phyloP scores from a whole-genome alignment of 2,888 invertebrate genomes.

The Stenolophus ochropezus region DNA sequence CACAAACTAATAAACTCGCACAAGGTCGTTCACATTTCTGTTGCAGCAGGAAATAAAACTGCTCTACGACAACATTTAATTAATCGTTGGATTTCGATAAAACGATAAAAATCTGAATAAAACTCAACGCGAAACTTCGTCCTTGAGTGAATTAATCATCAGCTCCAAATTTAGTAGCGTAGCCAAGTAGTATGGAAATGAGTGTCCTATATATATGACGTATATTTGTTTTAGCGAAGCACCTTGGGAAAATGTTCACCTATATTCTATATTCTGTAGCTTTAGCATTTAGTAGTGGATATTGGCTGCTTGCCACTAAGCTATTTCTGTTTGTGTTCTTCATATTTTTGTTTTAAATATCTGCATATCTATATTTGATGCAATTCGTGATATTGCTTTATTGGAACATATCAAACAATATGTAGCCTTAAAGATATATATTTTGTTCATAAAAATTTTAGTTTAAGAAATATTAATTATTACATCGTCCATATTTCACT shows the following conservation, averaged over 20 bases:
- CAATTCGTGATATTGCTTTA: too few species aligned
- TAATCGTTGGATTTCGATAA: background rate
- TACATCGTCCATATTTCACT: too few species aligned
- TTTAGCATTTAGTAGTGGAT: conserved; percentile 11
- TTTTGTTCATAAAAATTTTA: too few species aligned
- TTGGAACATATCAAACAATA: too few species aligned
- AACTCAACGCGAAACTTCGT: conserved; percentile 2
- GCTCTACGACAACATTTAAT: background rate
- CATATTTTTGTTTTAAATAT: conserved; percentile 19
- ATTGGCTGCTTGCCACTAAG: conserved; percentile 1
- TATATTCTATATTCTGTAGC: conserved; percentile 36
- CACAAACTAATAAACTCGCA: background rate
- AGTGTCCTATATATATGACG: conserved; percentile 7
- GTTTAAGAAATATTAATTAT: too few species aligned
- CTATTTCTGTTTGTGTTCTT: conserved; percentile 36
- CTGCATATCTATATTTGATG: conserved; percentile 26
- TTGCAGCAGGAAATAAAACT: background rate
- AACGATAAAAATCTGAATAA: background rate
- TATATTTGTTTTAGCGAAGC: conserved; percentile 16
- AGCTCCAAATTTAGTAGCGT: conserved; percentile 23
- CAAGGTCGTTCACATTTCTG: background rate
- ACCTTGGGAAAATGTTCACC: conserved; percentile 44
- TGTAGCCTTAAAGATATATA: too few species aligned
- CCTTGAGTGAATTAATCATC: conserved; percentile 25
- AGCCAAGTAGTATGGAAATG: conserved; percentile 13